Percentiles rank a stretch among this genome's conserved stretches.
These are phyloP conservation scores for Pherbina coryleti DNA, from an alignment of 2,888 invertebrate species.

Conservation along the genomic window DNA sequence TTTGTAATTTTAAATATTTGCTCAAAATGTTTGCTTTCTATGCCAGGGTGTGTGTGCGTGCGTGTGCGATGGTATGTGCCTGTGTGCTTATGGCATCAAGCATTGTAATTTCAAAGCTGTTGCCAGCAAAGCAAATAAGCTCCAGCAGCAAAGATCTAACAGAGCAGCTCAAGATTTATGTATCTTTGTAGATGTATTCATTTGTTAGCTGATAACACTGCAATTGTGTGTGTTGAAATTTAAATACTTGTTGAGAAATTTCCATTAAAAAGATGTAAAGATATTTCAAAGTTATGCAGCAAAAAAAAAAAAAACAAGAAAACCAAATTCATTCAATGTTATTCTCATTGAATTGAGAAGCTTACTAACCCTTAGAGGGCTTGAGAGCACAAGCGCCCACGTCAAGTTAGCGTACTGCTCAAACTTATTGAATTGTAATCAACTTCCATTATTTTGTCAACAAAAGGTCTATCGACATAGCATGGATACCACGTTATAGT, in stretches of 20 bases:
- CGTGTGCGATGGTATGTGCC: background rate
- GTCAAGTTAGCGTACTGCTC: background rate
- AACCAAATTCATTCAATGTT: too few species aligned
- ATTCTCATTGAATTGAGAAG: too few species aligned
- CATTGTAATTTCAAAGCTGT: conserved; percentile 6
- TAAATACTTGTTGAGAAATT: too few species aligned
- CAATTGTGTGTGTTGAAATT: background rate
- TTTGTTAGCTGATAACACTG: background rate
- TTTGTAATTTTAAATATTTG: background rate
- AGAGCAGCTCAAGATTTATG: background rate
- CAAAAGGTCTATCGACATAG: background rate
- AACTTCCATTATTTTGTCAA: conserved; percentile 30
- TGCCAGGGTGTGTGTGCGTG: background rate
- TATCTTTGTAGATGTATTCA: background rate
- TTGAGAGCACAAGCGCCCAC: background rate
- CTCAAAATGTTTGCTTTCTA: background rate
- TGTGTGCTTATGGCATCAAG: background rate
- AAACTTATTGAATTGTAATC: conserved; percentile 31
- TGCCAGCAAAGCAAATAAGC: background rate
- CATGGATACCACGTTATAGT: background rate
- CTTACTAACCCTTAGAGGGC: background rate
- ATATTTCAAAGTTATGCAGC: too few species aligned
- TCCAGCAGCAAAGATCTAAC: background rate
- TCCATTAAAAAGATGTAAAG: too few species aligned
- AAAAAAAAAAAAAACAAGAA: too few species aligned